phyloP scores from a whole-genome alignment of 1,140 invertebrate genomes.

The Drosophila kurseongensis region DNA sequence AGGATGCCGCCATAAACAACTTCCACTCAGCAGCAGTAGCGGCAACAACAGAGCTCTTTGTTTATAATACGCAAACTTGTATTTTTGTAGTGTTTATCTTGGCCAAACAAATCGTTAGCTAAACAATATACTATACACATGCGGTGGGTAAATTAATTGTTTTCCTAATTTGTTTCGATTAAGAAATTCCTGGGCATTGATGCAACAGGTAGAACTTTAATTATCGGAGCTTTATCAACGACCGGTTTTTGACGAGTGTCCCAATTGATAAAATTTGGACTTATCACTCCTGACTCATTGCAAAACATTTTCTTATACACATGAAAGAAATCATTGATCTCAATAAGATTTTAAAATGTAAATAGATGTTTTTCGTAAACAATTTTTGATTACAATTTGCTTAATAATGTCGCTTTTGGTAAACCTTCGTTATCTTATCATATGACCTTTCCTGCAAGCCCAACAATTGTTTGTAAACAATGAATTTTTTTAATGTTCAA shows the following conservation, averaged over 20 bases:
- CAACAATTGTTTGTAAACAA: neutral
- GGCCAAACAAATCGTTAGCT: slow-evolving; percentile 42
- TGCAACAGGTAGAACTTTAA: slow-evolving; percentile 32
- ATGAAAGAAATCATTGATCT: neutral
- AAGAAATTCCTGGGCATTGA: slow-evolving; percentile 19
- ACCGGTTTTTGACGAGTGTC: slow-evolving; percentile 3
- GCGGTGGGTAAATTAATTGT: slow-evolving; percentile 28
- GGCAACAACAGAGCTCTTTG: slow-evolving; percentile 40
- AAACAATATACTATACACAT: slow-evolving; percentile 33
- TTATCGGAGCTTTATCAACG: slow-evolving; percentile 12
- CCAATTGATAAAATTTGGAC: slow-evolving; percentile 26
- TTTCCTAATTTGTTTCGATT: slow-evolving; percentile 38
- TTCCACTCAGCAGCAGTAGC: slow-evolving; percentile 12
- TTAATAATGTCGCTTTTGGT: too few relatives aligned
- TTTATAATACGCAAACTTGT: slow-evolving; percentile 52
- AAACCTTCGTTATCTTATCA: neutral
- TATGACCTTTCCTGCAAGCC: neutral
- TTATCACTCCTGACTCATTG: slow-evolving; percentile 30
- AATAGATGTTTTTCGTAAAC: neutral
- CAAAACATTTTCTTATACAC: neutral
- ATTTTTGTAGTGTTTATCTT: slow-evolving; percentile 44
- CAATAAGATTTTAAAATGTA: neutral
- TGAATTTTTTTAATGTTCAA: neutral
- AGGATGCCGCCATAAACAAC: slow-evolving; percentile 33
- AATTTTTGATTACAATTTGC: neutral